Percentiles rank a stretch among this genome's conserved stretches.
Evolutionary conservation across 2,113 vertebrate species (phyloP).

Genomic region (Vulpes ferrilata): DNA sequence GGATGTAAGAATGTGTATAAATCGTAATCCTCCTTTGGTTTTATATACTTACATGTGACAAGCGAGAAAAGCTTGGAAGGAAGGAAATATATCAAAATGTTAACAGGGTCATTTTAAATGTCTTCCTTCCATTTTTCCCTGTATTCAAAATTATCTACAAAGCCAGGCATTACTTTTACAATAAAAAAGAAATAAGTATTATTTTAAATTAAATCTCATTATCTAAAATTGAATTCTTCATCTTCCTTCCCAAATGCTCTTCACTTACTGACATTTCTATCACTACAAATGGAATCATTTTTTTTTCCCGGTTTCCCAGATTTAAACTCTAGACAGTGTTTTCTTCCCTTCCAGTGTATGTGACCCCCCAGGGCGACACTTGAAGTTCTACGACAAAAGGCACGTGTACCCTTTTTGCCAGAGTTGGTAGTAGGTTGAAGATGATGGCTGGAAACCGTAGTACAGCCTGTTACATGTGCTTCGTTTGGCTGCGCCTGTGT

Average conservation of each 20-base stretch:
- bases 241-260: conserved; percentile 62
- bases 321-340: background rate
- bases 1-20: background rate
- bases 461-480: background rate
- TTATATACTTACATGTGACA: conserved; percentile 43
- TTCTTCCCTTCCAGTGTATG: background rate
- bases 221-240: conserved; percentile 70
- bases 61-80: background rate
- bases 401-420: background rate
- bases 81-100: conserved; percentile 58
- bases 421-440: background rate
- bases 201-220: conserved; percentile 79
- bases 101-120: conserved; percentile 66
- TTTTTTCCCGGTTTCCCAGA: conserved; percentile 53
- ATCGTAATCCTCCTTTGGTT: conserved; percentile 7
- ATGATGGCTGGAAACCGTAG: background rate
- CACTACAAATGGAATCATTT: conserved; percentile 51
- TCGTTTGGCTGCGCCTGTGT: background rate
- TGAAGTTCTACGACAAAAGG: background rate
- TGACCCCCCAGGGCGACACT: background rate
- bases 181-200: conserved; percentile 69
- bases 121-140: conserved; percentile 28
- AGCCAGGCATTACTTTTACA: conserved; percentile 68
- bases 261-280: conserved; percentile 66
- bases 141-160: conserved; percentile 71